Evolutionary conservation across 2,797 vertebrate genomes (phyloP).

Genomic region (Muscicapa comitata): DNA sequence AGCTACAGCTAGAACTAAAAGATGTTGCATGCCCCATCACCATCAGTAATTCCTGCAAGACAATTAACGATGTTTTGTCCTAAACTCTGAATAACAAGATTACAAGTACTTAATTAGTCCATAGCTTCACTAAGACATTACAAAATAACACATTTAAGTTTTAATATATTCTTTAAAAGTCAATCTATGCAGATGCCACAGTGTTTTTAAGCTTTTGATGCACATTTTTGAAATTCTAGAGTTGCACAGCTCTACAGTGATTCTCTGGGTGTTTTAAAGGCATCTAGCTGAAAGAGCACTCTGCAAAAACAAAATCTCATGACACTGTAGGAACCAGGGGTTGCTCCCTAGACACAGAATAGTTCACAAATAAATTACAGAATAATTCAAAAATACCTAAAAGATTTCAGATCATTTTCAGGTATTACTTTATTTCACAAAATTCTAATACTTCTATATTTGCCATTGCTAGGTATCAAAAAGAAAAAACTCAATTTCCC

Average conservation of each 20-base stretch:
- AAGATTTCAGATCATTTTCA: not conserved
- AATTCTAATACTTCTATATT: not conserved
- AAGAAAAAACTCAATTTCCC: not conserved
- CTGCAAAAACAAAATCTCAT: not conserved
- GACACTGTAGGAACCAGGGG: not conserved
- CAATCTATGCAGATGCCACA: too few relatives aligned
- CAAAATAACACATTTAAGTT: not conserved
- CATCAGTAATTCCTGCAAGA: not conserved
- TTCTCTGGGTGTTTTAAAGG: not conserved
- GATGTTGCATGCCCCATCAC: not conserved
- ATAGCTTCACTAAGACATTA: not conserved
- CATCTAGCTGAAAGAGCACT: not conserved
- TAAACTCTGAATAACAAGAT: not conserved
- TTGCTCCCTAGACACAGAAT: not conserved
- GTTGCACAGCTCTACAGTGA: not conserved
- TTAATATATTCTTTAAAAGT: not conserved
- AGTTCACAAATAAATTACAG: not conserved
- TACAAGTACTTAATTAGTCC: not conserved
- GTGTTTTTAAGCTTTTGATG: not conserved
- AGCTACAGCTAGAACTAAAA: not conserved
- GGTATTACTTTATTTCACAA: not conserved
- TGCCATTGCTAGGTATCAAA: not conserved
- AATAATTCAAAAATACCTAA: not conserved
- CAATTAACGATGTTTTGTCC: not conserved
- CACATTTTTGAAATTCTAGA: not conserved